Evolutionary conservation across 2,888 invertebrate genomes (phyloP).

Genomic region (Leptopilina drosophilae): DNA sequence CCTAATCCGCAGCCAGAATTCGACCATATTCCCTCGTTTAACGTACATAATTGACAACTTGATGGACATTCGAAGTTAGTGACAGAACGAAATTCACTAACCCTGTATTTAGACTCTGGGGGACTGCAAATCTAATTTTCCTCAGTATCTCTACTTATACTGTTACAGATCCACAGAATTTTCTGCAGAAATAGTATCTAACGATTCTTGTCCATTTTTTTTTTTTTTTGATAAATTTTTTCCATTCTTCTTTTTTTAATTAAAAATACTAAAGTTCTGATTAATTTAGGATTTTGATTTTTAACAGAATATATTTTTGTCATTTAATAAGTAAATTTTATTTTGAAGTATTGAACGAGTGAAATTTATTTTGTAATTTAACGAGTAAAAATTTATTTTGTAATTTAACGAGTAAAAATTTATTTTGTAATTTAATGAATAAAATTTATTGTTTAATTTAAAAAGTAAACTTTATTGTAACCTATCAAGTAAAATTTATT

Average conservation of each 20-base stretch:
- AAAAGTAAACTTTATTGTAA: no score
- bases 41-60: slow-evolving; percentile 36
- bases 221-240: background rate
- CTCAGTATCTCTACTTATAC: slow-evolving; percentile 15
- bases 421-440: no score
- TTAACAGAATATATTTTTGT: no score
- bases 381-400: no score
- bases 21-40: slow-evolving; percentile 19
- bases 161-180: slow-evolving; percentile 9
- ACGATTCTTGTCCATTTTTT: background rate
- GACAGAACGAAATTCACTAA: slow-evolving; percentile 32
- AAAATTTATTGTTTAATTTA: no score
- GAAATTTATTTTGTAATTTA: no score
- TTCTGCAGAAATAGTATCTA: background rate
- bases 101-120: slow-evolving; percentile 8
- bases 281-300: no score
- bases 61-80: slow-evolving; percentile 29
- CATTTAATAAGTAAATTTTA: no score
- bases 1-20: background rate
- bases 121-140: slow-evolving; percentile 27
- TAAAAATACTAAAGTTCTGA: background rate
- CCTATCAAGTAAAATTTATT: no score
- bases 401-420: no score
- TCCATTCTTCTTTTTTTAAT: background rate
- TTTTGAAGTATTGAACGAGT: no score